Evolutionary conservation across 2,797 vertebrate species (phyloP).

Genomic region (Ataeniobius toweri): DNA sequence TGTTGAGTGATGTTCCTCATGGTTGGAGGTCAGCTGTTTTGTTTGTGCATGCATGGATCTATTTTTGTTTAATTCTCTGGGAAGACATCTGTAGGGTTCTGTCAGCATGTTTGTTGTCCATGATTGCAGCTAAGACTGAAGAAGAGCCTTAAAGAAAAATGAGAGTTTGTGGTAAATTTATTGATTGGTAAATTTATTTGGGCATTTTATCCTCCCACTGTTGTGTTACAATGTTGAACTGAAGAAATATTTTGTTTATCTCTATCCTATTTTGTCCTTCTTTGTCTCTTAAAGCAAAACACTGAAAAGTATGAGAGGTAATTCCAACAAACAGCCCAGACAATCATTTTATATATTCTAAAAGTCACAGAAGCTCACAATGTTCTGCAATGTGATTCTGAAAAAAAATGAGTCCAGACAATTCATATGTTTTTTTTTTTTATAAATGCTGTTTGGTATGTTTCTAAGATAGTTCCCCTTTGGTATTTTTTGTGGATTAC

Average conservation of each 20-base stretch:
- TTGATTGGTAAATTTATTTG: slow-evolving; percentile 68
- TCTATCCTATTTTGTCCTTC: neutral
- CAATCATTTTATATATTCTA: no score
- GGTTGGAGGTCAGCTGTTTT: no score
- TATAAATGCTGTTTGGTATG: no score
- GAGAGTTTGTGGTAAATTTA: slow-evolving; percentile 62
- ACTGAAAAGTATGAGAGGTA: neutral
- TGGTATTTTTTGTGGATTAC: no score
- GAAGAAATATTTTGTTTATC: slow-evolving; percentile 21
- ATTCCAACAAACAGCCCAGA: neutral
- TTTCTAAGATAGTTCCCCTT: no score
- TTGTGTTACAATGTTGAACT: slow-evolving; percentile 35
- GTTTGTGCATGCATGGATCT: no score
- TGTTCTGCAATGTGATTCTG: no score
- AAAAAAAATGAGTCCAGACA: no score
- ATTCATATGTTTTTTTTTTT: no score
- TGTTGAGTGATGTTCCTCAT: no score
- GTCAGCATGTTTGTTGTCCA: slow-evolving; percentile 39
- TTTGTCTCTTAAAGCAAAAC: neutral
- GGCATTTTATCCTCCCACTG: slow-evolving; percentile 32
- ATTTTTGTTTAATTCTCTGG: no score
- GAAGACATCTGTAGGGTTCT: neutral
- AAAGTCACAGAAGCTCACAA: no score
- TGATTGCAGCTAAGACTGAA: slow-evolving; percentile 63
- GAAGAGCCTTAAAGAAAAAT: slow-evolving; percentile 51